phyloP scores from a whole-genome alignment of 2,113 vertebrate species.

The Coryphaenoides rupestris region DNA sequence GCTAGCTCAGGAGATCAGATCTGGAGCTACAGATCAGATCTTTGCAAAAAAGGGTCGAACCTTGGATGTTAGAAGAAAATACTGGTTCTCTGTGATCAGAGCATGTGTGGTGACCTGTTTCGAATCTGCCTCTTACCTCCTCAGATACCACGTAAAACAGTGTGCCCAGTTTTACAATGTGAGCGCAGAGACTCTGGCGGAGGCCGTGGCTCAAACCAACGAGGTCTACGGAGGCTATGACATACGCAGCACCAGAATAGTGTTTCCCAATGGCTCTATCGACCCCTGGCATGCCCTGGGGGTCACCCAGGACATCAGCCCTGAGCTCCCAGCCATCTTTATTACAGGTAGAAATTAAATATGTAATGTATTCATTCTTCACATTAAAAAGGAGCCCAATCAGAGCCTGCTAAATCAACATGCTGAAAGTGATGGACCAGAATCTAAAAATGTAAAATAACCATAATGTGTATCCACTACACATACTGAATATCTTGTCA shows the following conservation, averaged over 20 bases:
- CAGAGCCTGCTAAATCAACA: too few species aligned
- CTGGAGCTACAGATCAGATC: too few species aligned
- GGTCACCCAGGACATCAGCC: conserved; percentile 55
- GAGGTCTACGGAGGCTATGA: conserved; percentile 62
- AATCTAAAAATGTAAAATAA: too few species aligned
- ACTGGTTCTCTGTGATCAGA: too few species aligned
- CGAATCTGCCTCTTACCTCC: not conserved
- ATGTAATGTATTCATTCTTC: too few species aligned
- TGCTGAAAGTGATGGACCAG: too few species aligned
- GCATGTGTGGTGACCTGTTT: not conserved
- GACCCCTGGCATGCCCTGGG: conserved; percentile 69
- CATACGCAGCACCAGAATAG: conserved; percentile 51
- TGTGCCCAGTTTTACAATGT: conserved; percentile 58
- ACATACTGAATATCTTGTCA: too few species aligned
- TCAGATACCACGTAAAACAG: conserved; percentile 55
- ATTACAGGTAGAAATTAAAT: conserved; percentile 51
- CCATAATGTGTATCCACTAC: too few species aligned
- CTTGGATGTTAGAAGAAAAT: too few species aligned
- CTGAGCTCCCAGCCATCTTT: conserved; percentile 63
- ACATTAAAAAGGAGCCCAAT: too few species aligned
- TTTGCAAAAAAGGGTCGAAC: too few species aligned
- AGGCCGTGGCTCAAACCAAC: conserved; percentile 59
- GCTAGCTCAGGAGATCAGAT: too few species aligned
- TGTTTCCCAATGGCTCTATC: conserved; percentile 69
- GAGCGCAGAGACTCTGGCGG: conserved; percentile 44